These are phyloP conservation scores for Aselliscus stoliczkanus DNA, from an alignment of 2,797 vertebrate species.

Conservation along the genomic window DNA sequence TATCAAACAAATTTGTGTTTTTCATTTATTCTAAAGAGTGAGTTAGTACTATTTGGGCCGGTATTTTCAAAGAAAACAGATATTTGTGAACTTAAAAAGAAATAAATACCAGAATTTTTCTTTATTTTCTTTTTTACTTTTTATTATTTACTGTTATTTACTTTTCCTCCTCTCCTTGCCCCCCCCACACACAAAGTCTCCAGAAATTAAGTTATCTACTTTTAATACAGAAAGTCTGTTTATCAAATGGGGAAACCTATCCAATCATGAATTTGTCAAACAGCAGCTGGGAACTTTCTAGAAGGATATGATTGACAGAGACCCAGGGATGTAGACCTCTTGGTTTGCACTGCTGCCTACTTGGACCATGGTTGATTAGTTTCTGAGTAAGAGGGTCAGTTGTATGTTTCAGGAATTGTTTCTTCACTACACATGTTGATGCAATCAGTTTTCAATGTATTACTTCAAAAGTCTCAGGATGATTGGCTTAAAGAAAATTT, in stretches of 20 bases:
- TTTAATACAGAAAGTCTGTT: not conserved
- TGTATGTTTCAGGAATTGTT: conserved; percentile 5
- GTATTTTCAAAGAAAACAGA: conserved; percentile 30
- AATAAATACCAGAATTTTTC: not conserved
- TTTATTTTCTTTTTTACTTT: no score
- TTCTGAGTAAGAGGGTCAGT: conserved; percentile 6
- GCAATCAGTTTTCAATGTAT: not conserved
- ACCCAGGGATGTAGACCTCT: not conserved
- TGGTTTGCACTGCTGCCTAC: not conserved
- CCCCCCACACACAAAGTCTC: not conserved
- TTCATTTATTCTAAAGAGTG: conserved; percentile 39
- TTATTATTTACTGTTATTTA: not conserved
- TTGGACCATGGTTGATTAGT: not conserved
- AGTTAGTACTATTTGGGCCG: not conserved
- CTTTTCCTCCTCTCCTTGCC: not conserved
- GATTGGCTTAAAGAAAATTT: not conserved
- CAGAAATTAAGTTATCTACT: not conserved
- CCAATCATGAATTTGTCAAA: conserved; percentile 44
- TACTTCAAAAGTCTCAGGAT: not conserved
- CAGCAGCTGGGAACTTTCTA: not conserved
- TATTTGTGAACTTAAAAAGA: conserved; percentile 29
- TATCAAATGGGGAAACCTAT: not conserved
- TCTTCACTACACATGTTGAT: not conserved
- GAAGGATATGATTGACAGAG: conserved; percentile 22
- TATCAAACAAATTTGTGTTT: conserved; percentile 43